Conservation (phyloP, 2,113 vertebrate species). For the Eulemur rufifrons region DNA sequence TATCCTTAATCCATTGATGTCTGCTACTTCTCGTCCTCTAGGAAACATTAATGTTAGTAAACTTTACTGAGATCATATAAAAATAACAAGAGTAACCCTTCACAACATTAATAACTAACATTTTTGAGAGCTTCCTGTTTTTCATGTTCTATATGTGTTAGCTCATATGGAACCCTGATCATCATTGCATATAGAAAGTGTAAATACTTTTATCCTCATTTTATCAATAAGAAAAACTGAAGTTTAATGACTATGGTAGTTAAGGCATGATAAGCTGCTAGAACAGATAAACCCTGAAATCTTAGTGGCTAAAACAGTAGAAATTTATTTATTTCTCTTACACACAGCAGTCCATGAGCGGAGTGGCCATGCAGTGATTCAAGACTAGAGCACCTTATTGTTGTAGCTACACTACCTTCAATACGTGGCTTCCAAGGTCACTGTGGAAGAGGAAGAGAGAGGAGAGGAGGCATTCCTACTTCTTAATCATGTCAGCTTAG, state of each 20-base stretch:
- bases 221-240: neutral
- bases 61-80: neutral
- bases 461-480: neutral
- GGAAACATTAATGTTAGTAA: slow-evolving; percentile 8
- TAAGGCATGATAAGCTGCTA: neutral
- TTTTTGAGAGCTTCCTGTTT: neutral
- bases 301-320: neutral
- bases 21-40: neutral
- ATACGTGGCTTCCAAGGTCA: neutral
- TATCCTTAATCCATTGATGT: neutral
- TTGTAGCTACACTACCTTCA: neutral
- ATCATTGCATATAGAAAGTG: neutral
- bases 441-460: neutral
- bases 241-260: neutral
- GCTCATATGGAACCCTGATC: neutral
- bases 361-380: neutral
- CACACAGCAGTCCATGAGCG: neutral
- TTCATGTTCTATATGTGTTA: neutral
- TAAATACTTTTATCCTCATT: neutral
- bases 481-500: neutral
- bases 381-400: neutral
- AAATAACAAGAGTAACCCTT: neutral
- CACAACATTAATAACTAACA: neutral
- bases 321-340: neutral
- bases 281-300: neutral